Percentiles rank a stretch among this genome's conserved stretches.
Evolutionary conservation across 2,888 invertebrate species (phyloP).

Genomic region (Trichopria drosophilae): DNA sequence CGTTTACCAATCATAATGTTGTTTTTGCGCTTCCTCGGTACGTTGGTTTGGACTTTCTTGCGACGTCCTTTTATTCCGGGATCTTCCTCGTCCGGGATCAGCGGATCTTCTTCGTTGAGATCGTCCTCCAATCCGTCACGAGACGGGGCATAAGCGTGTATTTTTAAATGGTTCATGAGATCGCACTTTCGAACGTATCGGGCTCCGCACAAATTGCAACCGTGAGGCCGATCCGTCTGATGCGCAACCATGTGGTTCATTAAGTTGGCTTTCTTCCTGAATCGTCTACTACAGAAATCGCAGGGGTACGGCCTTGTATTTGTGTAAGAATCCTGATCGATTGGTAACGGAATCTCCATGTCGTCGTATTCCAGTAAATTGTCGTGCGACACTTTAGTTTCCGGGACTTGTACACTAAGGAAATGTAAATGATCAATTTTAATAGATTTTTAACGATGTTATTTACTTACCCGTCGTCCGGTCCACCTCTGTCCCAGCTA

Average conservation of each 20-base stretch:
- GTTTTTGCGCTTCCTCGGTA: constrained; percentile 55
- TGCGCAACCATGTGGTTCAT: constrained; percentile 88
- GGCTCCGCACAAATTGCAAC: constrained; percentile 81
- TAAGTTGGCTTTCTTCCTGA: constrained; percentile 80
- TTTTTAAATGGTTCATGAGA: constrained; percentile 80
- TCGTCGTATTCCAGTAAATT: constrained; percentile 66
- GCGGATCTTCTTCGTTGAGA: constrained; percentile 58
- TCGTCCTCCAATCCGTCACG: constrained; percentile 62
- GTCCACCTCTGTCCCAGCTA: constrained; percentile 75
- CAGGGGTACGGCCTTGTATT: constrained; percentile 81
- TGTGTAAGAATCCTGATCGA: constrained; percentile 78
- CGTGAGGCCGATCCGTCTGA: constrained; percentile 80
- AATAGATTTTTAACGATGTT: constrained; percentile 1
- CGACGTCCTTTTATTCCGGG: constrained; percentile 51
- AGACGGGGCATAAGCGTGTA: constrained; percentile 77
- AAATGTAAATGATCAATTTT: constrained; percentile 4
- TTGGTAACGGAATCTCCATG: constrained; percentile 76
- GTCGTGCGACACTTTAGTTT: constrained; percentile 56
- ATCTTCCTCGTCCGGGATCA: constrained; percentile 48
- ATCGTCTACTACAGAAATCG: constrained; percentile 82
- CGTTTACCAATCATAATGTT: constrained; percentile 44
- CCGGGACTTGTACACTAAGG: constrained; percentile 70
- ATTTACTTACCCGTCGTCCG: constrained; percentile 68
- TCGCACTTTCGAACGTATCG: constrained; percentile 79
- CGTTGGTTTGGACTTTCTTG: constrained; percentile 53